Base-by-base conservation (phyloP, 2,888 invertebrate species). In the Rotaria macrura region DNA sequence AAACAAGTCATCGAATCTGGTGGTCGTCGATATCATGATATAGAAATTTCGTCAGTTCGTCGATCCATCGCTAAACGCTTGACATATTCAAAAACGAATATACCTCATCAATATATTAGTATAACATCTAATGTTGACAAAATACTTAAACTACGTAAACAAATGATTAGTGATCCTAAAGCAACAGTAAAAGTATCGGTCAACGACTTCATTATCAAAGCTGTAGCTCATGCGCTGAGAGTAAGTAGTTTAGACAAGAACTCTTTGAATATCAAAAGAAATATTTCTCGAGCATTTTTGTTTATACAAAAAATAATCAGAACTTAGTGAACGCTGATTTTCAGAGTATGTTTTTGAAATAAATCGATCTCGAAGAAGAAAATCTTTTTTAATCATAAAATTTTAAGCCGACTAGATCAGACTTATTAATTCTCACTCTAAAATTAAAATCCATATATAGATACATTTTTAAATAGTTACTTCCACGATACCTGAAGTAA, bases 141-240 rank as follows among this genome's bases (percentile, higher is more conserved):
- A 84, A 57, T 85, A n/a, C 40, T 85, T 34, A 34, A 84, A 25
- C 20, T 85, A 49, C 55, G 74, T 74, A 85, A 87, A 65, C 52
- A 85, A 85, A 84, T 74, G 83, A 57, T 85, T 25, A 34, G 47
- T 29, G 40, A 47, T 85, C 49, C 49, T 25, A 85, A 85, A 72
- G 84, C 84, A 34, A 84, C 79, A 43, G 89, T 93, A 47, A 92
- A 92, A 87, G 92, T 93, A 1, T 93, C 94, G 6, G 90, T 94
- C 20, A 94, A 94, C 89, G 94, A 94, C 89, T 93, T 94, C 88
- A 91, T 94, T 55, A 92, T 93, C 38, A 94, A 94, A 90, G 93
- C 93, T 29, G 92, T 92, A 52, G 93, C 93, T n/a, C 89, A 92
- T 34, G 93, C 93, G 2, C 90, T 94, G 57, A 90, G 92, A 88